These are phyloP conservation scores for Mungos mungo DNA, from an alignment of 2,113 vertebrate genomes.

Conservation along the genomic window DNA sequence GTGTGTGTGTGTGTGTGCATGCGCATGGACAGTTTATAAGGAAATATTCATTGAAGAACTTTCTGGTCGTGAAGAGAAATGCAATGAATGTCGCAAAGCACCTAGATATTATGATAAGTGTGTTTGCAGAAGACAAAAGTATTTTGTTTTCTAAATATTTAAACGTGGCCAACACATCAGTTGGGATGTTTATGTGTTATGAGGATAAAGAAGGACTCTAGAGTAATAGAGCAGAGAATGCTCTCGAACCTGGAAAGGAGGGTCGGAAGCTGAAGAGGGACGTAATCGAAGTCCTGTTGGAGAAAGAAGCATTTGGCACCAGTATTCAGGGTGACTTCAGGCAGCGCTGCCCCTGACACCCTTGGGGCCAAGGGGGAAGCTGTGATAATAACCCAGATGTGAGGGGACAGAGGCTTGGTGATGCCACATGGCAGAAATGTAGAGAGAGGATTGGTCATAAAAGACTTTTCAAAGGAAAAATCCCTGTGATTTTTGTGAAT, in stretches of 20 bases:
- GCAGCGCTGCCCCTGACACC: not conserved
- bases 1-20: not conserved
- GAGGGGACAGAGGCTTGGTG: not conserved
- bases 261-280: not conserved
- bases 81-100: not conserved
- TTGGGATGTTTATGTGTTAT: not conserved
- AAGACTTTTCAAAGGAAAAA: conserved; percentile 21
- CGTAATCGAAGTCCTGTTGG: not conserved
- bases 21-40: not conserved
- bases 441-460: not conserved
- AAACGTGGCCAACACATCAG: not conserved
- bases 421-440: not conserved
- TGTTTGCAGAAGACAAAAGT: conserved; percentile 12
- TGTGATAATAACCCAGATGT: not conserved
- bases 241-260: not conserved
- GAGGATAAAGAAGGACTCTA: not conserved
- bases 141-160: conserved; percentile 66
- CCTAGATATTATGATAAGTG: not conserved
- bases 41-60: conserved; percentile 38
- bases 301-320: not conserved
- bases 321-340: not conserved
- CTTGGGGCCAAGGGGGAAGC: not conserved
- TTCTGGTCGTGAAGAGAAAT: conserved; percentile 12
- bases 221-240: not conserved
- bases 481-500: not conserved